Conservation (phyloP, 2,797 vertebrate genomes). For the Acanthiza pusilla region DNA sequence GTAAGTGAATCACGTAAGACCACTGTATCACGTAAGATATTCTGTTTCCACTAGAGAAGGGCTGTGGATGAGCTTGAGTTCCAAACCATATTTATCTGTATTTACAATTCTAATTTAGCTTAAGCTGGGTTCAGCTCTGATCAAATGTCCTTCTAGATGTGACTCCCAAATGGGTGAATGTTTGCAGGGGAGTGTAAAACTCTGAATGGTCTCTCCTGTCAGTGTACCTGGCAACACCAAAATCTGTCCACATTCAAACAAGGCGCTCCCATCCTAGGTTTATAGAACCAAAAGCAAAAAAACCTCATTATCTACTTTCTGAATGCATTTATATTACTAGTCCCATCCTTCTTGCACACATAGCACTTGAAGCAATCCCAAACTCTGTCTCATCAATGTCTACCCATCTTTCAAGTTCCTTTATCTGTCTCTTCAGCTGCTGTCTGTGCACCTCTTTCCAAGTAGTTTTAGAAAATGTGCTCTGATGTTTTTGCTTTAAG, state of each 20-base stretch:
- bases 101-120: not conserved
- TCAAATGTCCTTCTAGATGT: not conserved
- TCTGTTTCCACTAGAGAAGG: not conserved
- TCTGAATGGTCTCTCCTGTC: not conserved
- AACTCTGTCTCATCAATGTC: not conserved
- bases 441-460: not conserved
- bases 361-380: not conserved
- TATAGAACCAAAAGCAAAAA: not conserved
- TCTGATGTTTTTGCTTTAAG: not conserved
- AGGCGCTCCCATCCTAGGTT: not conserved
- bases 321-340: not conserved
- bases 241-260: not conserved
- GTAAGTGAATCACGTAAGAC: not conserved
- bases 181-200: not conserved
- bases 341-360: not conserved
- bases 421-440: not conserved
- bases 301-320: not conserved
- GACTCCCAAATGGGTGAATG: not conserved
- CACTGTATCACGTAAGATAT: not conserved
- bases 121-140: not conserved
- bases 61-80: not conserved
- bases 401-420: not conserved
- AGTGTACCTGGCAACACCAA: not conserved
- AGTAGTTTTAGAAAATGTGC: not conserved
- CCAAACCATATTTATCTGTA: not conserved